Conservation (phyloP, 2,797 vertebrate species). For the Stomatorhinus walkeri region DNA sequence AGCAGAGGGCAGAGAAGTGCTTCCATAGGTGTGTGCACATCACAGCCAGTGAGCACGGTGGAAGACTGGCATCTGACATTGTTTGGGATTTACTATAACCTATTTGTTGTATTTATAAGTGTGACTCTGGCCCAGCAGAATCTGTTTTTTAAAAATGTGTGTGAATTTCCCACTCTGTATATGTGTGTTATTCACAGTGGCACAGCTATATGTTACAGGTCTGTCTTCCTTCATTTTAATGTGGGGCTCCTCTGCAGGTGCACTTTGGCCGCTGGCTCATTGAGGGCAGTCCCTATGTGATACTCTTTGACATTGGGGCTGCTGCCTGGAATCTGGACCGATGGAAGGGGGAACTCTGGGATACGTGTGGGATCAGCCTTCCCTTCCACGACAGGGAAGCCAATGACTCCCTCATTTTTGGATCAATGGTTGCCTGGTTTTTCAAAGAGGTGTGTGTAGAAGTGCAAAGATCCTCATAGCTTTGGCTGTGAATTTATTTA, state of each 20-base stretch:
- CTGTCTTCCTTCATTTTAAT: background rate
- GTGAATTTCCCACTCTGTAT: background rate
- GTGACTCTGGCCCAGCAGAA: background rate
- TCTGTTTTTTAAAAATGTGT: background rate
- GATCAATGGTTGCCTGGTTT: conserved; percentile 86
- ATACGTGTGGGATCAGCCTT: conserved; percentile 74
- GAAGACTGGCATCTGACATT: background rate
- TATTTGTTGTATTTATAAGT: background rate
- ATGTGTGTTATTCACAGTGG: background rate
- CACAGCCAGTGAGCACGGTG: background rate
- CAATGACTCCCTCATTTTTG: conserved; percentile 82
- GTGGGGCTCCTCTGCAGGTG: conserved; percentile 56
- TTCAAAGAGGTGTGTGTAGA: conserved; percentile 76
- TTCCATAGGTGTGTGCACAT: background rate
- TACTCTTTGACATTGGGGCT: conserved; percentile 81
- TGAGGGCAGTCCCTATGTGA: conserved; percentile 84
- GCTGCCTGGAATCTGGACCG: conserved; percentile 86
- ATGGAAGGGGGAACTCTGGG: conserved; percentile 93
- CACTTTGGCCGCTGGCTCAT: conserved; percentile 90
- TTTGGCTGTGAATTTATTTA: background rate
- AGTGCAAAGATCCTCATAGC: background rate
- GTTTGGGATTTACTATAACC: background rate
- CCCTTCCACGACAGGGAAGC: conserved; percentile 82
- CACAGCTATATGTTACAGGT: background rate
- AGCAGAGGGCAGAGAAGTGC: conserved; percentile 29